These are phyloP conservation scores for Lophius americanus DNA, from an alignment of 2,797 vertebrate genomes.

Conservation along the genomic window DNA sequence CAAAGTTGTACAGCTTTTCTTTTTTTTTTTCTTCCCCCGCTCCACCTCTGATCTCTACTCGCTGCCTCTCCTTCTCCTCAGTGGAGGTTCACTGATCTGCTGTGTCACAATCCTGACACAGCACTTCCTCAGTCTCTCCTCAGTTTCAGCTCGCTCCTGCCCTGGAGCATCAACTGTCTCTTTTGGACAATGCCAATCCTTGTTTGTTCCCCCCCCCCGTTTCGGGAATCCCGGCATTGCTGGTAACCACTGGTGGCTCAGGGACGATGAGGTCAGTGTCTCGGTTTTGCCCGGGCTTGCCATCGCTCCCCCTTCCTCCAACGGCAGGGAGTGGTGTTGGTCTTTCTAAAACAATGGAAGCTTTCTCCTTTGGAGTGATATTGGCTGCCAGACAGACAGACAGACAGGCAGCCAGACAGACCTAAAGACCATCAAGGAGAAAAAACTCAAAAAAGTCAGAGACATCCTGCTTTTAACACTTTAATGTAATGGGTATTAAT, in stretches of 20 bases:
- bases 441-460: constrained; percentile 41
- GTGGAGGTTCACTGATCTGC: constrained; percentile 68
- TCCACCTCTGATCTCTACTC: constrained; percentile 37
- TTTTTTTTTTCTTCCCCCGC: background rate
- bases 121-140: constrained; percentile 71
- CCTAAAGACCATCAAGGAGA: constrained; percentile 35
- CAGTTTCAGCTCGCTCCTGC: constrained; percentile 63
- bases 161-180: constrained; percentile 56
- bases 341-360: constrained; percentile 68
- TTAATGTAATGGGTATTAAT: constrained; percentile 38
- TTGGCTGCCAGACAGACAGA: constrained; percentile 35
- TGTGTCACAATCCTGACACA: constrained; percentile 78
- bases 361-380: constrained; percentile 64
- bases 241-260: constrained; percentile 78
- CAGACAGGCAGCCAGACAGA: constrained; percentile 36
- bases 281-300: constrained; percentile 68
- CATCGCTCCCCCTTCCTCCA: constrained; percentile 20
- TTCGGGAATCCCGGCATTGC: constrained; percentile 82
- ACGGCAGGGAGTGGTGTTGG: constrained; percentile 26
- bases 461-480: constrained; percentile 45
- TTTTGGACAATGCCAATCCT: constrained; percentile 82
- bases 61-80: constrained; percentile 45
- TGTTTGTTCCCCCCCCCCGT: constrained; percentile 74
- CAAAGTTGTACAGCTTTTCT: constrained; percentile 22
- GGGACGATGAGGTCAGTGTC: constrained; percentile 78